A percentile compares a stretch with the other conserved stretches of the same genome.
Evolutionary conservation across 2,113 vertebrate genomes (phyloP).

Genomic region (Tricholaema leucomelas): DNA sequence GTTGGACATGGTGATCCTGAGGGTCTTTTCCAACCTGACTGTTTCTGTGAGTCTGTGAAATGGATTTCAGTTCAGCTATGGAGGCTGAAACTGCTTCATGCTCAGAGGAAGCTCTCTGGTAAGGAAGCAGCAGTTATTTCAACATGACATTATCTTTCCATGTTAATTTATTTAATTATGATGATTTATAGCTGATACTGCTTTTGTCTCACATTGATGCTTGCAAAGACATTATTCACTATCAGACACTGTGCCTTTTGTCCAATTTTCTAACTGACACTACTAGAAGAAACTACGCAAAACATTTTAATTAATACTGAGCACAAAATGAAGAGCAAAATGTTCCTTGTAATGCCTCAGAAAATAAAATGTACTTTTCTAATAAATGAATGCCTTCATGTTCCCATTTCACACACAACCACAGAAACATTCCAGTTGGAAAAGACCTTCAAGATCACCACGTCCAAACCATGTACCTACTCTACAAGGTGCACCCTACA

Average conservation of each 20-base stretch:
- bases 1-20: too few species aligned
- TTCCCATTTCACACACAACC: not conserved
- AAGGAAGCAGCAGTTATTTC: not conserved
- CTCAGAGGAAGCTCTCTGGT: not conserved
- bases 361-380: not conserved
- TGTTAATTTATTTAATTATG: constrained; percentile 51
- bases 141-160: not conserved
- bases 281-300: constrained; percentile 47
- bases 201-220: constrained; percentile 49
- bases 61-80: not conserved
- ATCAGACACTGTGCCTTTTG: not conserved
- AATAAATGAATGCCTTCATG: constrained; percentile 18
- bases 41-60: not conserved
- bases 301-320: constrained; percentile 65
- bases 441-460: too few species aligned
- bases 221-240: constrained; percentile 34
- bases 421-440: too few species aligned
- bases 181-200: constrained; percentile 7
- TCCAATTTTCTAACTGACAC: constrained; percentile 40
- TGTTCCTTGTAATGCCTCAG: not conserved
- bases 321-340: constrained; percentile 35
- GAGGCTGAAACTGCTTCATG: not conserved
- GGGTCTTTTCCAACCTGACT: too few species aligned
- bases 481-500: too few species aligned
- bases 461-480: too few species aligned